Evolutionary conservation across 2,888 invertebrate species (phyloP).

Genomic region (Netelia inedita): DNA sequence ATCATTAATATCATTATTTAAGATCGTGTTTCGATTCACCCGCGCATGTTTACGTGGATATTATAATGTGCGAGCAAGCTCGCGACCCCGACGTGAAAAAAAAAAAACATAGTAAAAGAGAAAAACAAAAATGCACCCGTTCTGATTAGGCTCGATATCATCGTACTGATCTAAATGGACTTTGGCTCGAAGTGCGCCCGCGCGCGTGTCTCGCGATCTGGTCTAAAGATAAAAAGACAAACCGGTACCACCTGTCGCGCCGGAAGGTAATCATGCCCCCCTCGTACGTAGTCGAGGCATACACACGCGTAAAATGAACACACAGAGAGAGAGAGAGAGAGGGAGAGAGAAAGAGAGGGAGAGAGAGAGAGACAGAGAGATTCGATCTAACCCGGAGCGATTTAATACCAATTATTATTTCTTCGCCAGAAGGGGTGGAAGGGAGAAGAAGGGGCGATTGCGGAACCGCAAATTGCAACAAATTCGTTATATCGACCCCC

Average conservation of each 20-base stretch:
- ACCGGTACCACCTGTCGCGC: slow-evolving; percentile 74
- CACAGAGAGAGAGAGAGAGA: background rate
- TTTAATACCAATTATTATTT: slow-evolving; percentile 81
- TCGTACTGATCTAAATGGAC: slow-evolving; percentile 71
- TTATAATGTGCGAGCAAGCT: slow-evolving; percentile 6
- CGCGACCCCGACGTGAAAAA: background rate
- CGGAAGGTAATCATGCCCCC: slow-evolving; percentile 70
- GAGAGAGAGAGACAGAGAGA: slow-evolving; percentile 59
- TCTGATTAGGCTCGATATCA: slow-evolving; percentile 72
- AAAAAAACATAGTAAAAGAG: slow-evolving; percentile 25
- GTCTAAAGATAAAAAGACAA: slow-evolving; percentile 73
- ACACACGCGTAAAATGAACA: background rate
- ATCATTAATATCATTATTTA: no score
- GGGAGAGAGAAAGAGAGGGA: background rate
- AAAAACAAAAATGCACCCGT: slow-evolving; percentile 41
- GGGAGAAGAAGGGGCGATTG: slow-evolving; percentile 69
- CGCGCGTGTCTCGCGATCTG: slow-evolving; percentile 65
- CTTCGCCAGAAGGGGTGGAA: slow-evolving; percentile 2
- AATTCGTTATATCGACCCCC: slow-evolving; percentile 72
- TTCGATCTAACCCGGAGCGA: slow-evolving; percentile 78
- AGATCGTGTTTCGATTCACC: slow-evolving; percentile 3
- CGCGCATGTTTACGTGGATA: slow-evolving; percentile 16
- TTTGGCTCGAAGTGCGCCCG: slow-evolving; percentile 47
- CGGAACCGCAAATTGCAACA: slow-evolving; percentile 78
- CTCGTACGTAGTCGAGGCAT: background rate